These are phyloP conservation scores for Rhabdomys pumilio DNA, from an alignment of 2,797 vertebrate genomes.

Conservation along the genomic window DNA sequence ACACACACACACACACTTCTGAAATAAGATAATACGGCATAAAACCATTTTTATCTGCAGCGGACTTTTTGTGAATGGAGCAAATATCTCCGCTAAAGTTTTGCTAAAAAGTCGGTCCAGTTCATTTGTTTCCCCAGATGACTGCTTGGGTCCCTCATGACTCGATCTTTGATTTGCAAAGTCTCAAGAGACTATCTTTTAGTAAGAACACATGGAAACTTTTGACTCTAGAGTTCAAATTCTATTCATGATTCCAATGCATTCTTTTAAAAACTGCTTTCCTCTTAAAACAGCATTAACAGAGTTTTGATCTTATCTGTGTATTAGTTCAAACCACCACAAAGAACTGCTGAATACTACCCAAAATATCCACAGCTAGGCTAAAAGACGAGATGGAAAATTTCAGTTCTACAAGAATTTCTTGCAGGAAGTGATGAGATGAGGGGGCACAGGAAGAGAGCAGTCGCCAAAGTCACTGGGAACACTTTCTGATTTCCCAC, in stretches of 20 bases:
- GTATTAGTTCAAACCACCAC: constrained; percentile 70
- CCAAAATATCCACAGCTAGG: constrained; percentile 49
- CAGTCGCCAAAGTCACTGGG: not conserved
- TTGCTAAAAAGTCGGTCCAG: not conserved
- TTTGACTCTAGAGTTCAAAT: constrained; percentile 78
- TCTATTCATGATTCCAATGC: constrained; percentile 62
- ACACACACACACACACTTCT: not conserved
- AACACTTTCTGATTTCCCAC: not conserved
- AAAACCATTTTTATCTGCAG: not conserved
- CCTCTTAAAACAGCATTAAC: constrained; percentile 51
- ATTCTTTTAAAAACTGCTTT: constrained; percentile 60
- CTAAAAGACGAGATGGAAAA: constrained; percentile 75
- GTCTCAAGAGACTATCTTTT: not conserved
- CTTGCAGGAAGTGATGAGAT: not conserved
- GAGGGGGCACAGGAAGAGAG: not conserved
- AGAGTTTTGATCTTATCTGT: constrained; percentile 72
- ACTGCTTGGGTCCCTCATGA: not conserved
- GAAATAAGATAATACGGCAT: not conserved
- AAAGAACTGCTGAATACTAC: constrained; percentile 76
- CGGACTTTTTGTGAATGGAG: not conserved
- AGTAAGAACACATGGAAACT: constrained; percentile 73
- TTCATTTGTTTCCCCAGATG: not conserved
- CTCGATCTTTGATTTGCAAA: constrained; percentile 3
- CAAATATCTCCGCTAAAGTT: not conserved
- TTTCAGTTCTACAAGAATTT: constrained; percentile 61